These are phyloP conservation scores for Eulacestoma nigropectus DNA, from an alignment of 2,113 vertebrate species.

Conservation along the genomic window DNA sequence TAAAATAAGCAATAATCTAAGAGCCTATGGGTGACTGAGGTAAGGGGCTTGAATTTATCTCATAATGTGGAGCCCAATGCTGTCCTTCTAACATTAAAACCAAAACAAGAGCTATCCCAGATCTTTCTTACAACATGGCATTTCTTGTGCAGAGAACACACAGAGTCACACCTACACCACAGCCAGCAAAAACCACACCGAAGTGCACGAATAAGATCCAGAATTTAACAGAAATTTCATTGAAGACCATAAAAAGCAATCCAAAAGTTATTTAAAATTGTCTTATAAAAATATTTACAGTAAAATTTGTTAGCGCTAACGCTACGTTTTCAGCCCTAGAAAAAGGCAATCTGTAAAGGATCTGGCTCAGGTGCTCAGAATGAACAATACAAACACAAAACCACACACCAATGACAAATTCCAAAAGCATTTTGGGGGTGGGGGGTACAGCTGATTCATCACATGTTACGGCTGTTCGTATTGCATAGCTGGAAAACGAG, in stretches of 20 bases:
- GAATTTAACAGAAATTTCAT: constrained; percentile 12
- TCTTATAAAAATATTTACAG: constrained; percentile 79
- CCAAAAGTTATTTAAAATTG: constrained; percentile 61
- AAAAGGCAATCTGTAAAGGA: constrained; percentile 74
- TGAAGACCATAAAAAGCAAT: constrained; percentile 66
- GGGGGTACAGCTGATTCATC: constrained; percentile 54
- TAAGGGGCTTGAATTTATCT: background rate
- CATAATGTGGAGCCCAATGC: background rate
- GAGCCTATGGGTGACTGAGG: background rate
- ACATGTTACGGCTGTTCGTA: constrained; percentile 49
- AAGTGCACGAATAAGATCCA: background rate
- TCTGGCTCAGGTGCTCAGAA: constrained; percentile 71
- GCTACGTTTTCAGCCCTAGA: constrained; percentile 70
- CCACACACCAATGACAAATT: constrained; percentile 46
- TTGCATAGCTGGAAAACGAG: constrained; percentile 82
- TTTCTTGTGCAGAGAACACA: background rate
- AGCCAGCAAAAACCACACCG: background rate
- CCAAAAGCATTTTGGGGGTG: constrained; percentile 18
- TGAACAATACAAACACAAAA: constrained; percentile 57
- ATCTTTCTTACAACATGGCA: background rate
- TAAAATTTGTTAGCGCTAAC: constrained; percentile 65
- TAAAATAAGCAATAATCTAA: background rate
- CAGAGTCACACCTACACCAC: background rate
- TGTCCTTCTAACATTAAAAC: background rate
- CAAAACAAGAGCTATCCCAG: background rate